Evolutionary conservation across 1,140 invertebrate species (phyloP).

Genomic region (Drosophila willistoni): DNA sequence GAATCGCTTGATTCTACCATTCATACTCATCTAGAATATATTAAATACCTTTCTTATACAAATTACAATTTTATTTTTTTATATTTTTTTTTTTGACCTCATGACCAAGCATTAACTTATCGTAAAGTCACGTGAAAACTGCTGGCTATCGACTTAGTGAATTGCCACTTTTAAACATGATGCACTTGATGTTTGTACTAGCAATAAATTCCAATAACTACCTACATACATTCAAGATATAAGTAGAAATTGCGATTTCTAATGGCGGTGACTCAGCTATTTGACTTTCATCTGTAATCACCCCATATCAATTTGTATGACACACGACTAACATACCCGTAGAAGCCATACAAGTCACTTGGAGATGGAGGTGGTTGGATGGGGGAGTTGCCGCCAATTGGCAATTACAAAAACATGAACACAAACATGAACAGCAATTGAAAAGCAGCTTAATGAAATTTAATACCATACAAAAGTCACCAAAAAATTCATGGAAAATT

Average conservation of each 20-base stretch:
- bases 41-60: too few relatives aligned
- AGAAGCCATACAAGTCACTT: neutral
- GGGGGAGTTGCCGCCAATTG: constrained; percentile 10
- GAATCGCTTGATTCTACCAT: too few relatives aligned
- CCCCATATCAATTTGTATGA: constrained; percentile 16
- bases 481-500: constrained; percentile 56
- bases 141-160: too few relatives aligned
- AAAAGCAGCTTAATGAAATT: constrained; percentile 61
- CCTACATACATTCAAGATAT: too few relatives aligned
- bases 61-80: too few relatives aligned
- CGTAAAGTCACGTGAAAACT: too few relatives aligned
- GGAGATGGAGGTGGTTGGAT: neutral
- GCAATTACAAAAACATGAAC: constrained; percentile 78
- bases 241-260: neutral
- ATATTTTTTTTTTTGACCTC: too few relatives aligned
- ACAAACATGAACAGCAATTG: constrained; percentile 75
- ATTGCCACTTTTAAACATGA: too few relatives aligned
- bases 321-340: neutral
- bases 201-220: neutral
- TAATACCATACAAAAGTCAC: constrained; percentile 44
- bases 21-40: too few relatives aligned
- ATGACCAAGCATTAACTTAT: too few relatives aligned
- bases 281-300: constrained; percentile 17
- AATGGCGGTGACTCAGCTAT: neutral
- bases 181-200: too few relatives aligned